phyloP scores from a whole-genome alignment of 2,888 invertebrate genomes.

The Machimus atricapillus region DNA sequence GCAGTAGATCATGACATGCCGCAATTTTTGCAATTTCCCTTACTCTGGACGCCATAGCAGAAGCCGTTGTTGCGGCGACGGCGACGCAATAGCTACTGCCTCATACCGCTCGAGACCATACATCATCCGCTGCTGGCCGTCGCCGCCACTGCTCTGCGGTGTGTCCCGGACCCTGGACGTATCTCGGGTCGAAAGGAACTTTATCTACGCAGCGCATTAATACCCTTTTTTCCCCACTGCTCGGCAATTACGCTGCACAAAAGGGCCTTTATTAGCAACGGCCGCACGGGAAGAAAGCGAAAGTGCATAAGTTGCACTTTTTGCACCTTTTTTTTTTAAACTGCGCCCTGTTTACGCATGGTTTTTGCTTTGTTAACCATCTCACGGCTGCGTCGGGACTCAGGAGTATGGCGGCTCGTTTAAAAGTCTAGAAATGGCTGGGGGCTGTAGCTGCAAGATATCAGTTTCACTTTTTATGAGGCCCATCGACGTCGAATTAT shows the following conservation, averaged over 20 bases:
- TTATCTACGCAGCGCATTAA: constrained; percentile 3
- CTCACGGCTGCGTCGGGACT: background rate
- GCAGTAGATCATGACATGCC: background rate
- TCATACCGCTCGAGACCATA: background rate
- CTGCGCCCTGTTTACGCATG: background rate
- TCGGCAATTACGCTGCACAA: constrained; percentile 1
- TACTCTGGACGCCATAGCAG: background rate
- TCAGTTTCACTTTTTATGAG: constrained; percentile 25
- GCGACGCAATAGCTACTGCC: background rate
- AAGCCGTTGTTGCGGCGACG: background rate
- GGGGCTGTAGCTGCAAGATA: background rate
- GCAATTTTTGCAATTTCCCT: background rate
- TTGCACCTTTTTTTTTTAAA: background rate
- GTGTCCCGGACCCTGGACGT: background rate
- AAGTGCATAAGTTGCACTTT: constrained; percentile 16
- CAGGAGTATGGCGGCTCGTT: background rate
- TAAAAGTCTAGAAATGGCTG: background rate
- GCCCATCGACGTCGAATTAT: background rate
- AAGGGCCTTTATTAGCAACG: constrained; percentile 17
- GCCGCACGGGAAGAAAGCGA: constrained; percentile 13
- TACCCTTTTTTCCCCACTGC: background rate
- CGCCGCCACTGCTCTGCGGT: background rate
- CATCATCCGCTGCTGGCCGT: background rate
- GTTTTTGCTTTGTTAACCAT: background rate
- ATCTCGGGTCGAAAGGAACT: background rate